Evolutionary conservation across 2,888 invertebrate species (phyloP), one percentile per base, ranked within the genome.

Genomic region (Mycalesis mineus): DNA sequence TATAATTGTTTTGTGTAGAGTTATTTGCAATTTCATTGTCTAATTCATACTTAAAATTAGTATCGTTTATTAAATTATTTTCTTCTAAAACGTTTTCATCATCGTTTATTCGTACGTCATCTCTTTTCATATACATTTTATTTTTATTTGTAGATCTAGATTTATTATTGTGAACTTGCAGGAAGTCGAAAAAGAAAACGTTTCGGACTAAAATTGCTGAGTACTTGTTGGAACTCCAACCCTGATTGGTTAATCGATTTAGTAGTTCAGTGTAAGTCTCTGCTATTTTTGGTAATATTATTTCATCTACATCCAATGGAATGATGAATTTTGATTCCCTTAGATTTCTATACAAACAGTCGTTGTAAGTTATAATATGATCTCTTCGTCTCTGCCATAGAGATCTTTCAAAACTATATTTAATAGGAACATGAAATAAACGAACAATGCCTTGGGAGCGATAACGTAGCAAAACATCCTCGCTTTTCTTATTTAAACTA

Each of bases 301-400:
- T 86, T 84, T 95, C 95, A 75, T 95, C 95, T 44, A 94, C 88
- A 74, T 95, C 95, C 66, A 95, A 79, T 8, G 95, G 94, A 29
- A 95, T 83, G 14, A 94, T 82, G 73, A 88, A 94, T 68, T 92
- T 90, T 39, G 93, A 93, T 63, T 87, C 86, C 67, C 91, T 82
- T 52, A 94, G 80, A 80, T 94, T 94, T 74, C 94, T 91, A 76
- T 95, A 95, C 59, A 95, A 91, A 73, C 95, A 95, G 75, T 95
- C 94, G 76, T 95, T 95, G 77, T 95, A 95, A 0, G 94, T 92
- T 62, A 95, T 90, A 33, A 95, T 82, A 74, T 95, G 95, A 80
- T 94, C 92, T 67, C 95, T 88, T 70, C 94, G 92, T 40, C 86
- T 73, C 73, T 94, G 94, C 91, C 94, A 95, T 36, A 90, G 71